Evolutionary conservation across 2,888 invertebrate species (phyloP).

Genomic region (Napeogenes inachia): DNA sequence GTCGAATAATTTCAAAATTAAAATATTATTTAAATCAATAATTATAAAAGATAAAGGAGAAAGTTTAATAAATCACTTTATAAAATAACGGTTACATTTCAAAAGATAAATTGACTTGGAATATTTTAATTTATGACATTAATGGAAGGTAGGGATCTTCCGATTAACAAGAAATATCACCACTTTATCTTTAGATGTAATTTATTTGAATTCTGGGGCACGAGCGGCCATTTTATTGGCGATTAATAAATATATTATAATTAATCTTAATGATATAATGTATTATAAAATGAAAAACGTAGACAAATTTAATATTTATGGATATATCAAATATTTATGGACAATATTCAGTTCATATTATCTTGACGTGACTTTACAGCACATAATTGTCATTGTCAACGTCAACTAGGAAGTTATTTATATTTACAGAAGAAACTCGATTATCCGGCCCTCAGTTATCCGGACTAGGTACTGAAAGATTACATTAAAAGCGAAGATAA

Average conservation of each 20-base stretch:
- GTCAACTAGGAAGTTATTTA: too few species aligned
- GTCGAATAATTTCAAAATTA: too few species aligned
- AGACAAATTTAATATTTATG: too few species aligned
- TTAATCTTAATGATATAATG: slow-evolving; percentile 3
- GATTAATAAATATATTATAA: slow-evolving; percentile 16
- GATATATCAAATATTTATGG: too few species aligned
- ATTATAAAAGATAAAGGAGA: slow-evolving; percentile 12
- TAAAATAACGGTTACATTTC: slow-evolving; percentile 18
- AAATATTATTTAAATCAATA: background rate
- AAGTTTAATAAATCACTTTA: slow-evolving; percentile 26
- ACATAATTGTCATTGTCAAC: too few species aligned
- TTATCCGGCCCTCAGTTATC: too few species aligned
- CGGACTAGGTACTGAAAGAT: too few species aligned
- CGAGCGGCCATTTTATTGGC: slow-evolving; percentile 11
- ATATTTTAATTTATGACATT: slow-evolving; percentile 28
- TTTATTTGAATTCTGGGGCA: slow-evolving; percentile 11
- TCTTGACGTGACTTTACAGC: too few species aligned
- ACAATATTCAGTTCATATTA: too few species aligned
- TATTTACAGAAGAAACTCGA: too few species aligned
- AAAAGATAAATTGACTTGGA: slow-evolving; percentile 18
- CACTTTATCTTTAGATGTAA: slow-evolving; percentile 22
- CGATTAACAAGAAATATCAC: slow-evolving; percentile 30
- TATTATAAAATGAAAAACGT: too few species aligned
- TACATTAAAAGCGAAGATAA: too few species aligned
- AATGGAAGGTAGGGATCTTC: slow-evolving; percentile 27